Percentiles rank a stretch among this genome's conserved stretches.
These are phyloP conservation scores for Epicampocera succincta DNA, from an alignment of 2,888 invertebrate species.

Conservation along the genomic window DNA sequence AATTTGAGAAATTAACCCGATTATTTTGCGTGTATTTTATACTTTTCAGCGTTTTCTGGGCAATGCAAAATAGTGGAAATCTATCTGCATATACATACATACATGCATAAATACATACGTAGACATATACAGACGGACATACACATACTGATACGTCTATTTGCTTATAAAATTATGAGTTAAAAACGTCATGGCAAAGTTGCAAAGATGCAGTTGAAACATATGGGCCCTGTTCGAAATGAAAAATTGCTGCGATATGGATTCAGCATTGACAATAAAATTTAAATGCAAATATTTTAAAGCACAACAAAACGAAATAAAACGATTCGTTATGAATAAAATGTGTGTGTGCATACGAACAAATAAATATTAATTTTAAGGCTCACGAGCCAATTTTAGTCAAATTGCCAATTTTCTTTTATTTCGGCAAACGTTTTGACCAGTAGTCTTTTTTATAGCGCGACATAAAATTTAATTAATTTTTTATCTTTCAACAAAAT, in stretches of 20 bases:
- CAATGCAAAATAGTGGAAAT: no score
- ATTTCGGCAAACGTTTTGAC: background rate
- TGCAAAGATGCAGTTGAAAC: constrained; percentile 62
- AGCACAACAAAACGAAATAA: background rate
- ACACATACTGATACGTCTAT: no score
- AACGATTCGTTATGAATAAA: no score
- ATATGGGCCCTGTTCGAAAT: constrained; percentile 57
- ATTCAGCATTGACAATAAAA: constrained; percentile 57
- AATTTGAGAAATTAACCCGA: no score
- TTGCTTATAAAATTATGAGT: background rate
- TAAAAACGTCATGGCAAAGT: constrained; percentile 49
- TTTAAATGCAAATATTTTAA: constrained; percentile 21
- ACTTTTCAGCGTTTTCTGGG: no score
- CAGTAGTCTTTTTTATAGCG: background rate
- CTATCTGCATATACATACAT: no score
- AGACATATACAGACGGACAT: no score
- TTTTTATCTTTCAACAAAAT: no score
- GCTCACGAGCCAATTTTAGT: constrained; percentile 46
- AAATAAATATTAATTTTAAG: constrained; percentile 32
- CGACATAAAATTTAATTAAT: no score
- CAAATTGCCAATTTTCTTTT: constrained; percentile 33
- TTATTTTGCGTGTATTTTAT: no score
- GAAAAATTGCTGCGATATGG: constrained; percentile 60
- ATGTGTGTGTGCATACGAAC: no score
- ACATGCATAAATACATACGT: no score